Evolutionary conservation across 2,797 vertebrate species (phyloP), one percentile per base, ranked within the genome.

Genomic region (Aplochiton taeniatus): DNA sequence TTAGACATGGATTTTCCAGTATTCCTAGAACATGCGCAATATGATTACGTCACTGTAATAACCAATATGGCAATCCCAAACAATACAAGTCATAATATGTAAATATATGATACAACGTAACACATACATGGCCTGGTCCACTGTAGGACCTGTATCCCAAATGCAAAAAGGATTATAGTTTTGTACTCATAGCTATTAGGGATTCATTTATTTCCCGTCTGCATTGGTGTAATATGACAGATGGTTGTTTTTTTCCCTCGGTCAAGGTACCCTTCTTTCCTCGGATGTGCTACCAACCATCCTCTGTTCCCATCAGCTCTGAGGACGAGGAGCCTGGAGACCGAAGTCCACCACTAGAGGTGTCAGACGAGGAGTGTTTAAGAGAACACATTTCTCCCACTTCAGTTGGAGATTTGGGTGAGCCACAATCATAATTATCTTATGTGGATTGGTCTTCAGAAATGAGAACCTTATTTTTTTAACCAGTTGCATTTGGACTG

Each of bases 341-440:
- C 70, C 92, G 93, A 63, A 98, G 96, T 59, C 95, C 96, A 0
- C 95, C 96, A 0, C 62, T 99, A 77, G 97, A 99, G 80, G 97
- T 99, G 49, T 99, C 97, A n/a, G 97, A 99, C 14, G 97, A 99
- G 66, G 94, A 98, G 43, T 91, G 90, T 72, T 88, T 93, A 81
- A 87, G 90, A 61, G 95, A 96, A 11, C 91, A 93, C 0, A 85
- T 88, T 45, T 82, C 94, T 53, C 95, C 94, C 42, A 85, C 94
- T 70, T 88, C 93, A 61, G 80, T 91, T 4, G 94, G 89, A 80
- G 97, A 99, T 58, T 88, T 96, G 89, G 95, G 97, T 98, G 80
- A 81, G 92, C 63, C 77, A 47, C 10, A 65, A n/a, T 67, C 18
- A 63, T 10, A 51, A 45, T n/a, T 42, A 20, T 8, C n/a, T 10